Evolutionary conservation across 2,888 invertebrate genomes (phyloP).

Genomic region (Drosophila niveifrons): DNA sequence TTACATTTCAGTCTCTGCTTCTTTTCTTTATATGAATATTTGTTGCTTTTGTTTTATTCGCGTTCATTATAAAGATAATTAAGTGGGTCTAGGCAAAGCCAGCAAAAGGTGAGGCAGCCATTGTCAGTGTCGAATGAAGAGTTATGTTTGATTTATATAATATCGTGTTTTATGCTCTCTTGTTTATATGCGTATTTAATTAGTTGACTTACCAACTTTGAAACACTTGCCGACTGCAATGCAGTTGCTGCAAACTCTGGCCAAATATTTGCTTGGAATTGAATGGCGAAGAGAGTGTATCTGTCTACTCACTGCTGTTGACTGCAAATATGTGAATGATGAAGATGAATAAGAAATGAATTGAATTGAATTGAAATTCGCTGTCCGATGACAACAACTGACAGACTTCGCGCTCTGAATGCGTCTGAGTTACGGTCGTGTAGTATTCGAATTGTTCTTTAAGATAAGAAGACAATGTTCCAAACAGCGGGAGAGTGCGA

Average conservation of each 20-base stretch:
- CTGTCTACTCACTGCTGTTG: background rate
- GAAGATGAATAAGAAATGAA: constrained; percentile 16
- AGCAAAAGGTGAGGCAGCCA: background rate
- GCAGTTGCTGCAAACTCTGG: constrained; percentile 52
- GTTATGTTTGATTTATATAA: constrained; percentile 66
- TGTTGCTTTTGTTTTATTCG: constrained; percentile 22
- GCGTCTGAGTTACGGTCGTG: constrained; percentile 66
- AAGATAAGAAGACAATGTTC: constrained; percentile 66
- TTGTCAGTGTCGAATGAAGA: constrained; percentile 54
- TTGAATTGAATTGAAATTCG: constrained; percentile 25
- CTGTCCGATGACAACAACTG: constrained; percentile 56
- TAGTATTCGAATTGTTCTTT: constrained; percentile 62
- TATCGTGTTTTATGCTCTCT: constrained; percentile 11
- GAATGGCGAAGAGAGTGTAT: constrained; percentile 1
- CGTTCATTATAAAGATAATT: constrained; percentile 63
- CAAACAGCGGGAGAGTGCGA: constrained; percentile 14
- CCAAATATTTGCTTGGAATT: constrained; percentile 48
- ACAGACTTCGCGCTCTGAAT: constrained; percentile 62
- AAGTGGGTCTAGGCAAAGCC: constrained; percentile 65
- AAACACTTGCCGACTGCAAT: constrained; percentile 43
- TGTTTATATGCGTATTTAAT: constrained; percentile 24
- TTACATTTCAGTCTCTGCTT: constrained; percentile 48
- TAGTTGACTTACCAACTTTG: constrained; percentile 53
- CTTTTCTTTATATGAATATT: background rate
- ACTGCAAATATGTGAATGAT: background rate